A percentile compares a stretch with the other conserved stretches of the same genome.
These are phyloP conservation scores for Oppia nitens DNA, from an alignment of 1,140 invertebrate genomes.

Conservation along the genomic window DNA sequence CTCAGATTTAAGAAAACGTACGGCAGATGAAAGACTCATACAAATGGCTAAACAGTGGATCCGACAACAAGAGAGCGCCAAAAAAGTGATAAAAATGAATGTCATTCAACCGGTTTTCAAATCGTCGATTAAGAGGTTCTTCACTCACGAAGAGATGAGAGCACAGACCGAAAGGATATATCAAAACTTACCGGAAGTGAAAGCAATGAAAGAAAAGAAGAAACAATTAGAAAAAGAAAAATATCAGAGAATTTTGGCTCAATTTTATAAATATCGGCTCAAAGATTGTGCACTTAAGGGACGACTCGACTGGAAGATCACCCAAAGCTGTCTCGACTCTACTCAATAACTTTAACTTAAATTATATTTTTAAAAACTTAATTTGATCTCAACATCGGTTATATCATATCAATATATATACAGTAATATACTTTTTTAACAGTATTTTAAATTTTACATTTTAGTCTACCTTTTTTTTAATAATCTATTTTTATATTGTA, in stretches of 20 bases:
- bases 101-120: neutral
- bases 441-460: no score
- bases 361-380: no score
- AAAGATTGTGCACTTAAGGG: constrained; percentile 11
- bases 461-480: no score
- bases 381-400: no score
- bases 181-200: constrained; percentile 31
- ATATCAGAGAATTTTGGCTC: constrained; percentile 37
- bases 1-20: neutral
- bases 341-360: no score
- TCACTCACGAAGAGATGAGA: constrained; percentile 32
- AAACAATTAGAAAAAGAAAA: constrained; percentile 32
- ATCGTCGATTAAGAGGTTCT: constrained; percentile 19
- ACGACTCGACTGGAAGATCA: constrained; percentile 6
- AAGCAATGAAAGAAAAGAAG: constrained; percentile 30
- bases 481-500: no score
- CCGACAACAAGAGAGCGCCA: neutral
- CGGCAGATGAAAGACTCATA: neutral
- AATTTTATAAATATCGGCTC: constrained; percentile 26
- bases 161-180: constrained; percentile 33
- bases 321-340: neutral
- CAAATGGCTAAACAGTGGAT: neutral
- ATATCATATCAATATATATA: no score
- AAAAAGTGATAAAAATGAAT: neutral
- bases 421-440: no score